A percentile compares a stretch with the other conserved stretches of the same genome.
Conservation (phyloP, 2,113 vertebrate genomes). For the Struthidea cinerea region DNA sequence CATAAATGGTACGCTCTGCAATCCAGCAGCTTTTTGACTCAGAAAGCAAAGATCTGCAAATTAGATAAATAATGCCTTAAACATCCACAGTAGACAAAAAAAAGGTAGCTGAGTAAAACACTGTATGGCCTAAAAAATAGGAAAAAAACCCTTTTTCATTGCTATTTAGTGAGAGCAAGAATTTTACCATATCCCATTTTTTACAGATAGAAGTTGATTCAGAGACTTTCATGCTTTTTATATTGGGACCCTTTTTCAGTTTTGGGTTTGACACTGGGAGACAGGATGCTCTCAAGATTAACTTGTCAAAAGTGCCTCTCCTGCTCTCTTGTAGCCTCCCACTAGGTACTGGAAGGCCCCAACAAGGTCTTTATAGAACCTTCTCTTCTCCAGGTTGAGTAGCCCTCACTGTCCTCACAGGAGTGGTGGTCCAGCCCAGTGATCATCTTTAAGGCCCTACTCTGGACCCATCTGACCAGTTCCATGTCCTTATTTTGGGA, state of each 20-base stretch:
- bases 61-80: neutral
- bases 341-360: neutral
- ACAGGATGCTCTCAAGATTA: neutral
- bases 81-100: neutral
- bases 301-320: neutral
- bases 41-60: neutral
- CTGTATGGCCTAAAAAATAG: neutral
- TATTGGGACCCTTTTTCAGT: neutral
- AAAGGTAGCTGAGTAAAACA: neutral
- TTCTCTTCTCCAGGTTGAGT: neutral
- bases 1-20: neutral
- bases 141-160: accelerated
- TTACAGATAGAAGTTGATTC: neutral
- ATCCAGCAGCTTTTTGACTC: neutral
- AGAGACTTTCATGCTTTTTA: neutral
- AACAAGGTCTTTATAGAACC: neutral
- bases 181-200: neutral
- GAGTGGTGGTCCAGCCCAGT: neutral
- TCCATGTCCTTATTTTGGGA: neutral
- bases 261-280: neutral
- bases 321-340: neutral
- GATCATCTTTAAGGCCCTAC: neutral
- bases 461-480: neutral
- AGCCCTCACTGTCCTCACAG: neutral
- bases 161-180: neutral